Evolutionary conservation across 2,113 vertebrate species (phyloP).

Genomic region (Manacus vitellinus): DNA sequence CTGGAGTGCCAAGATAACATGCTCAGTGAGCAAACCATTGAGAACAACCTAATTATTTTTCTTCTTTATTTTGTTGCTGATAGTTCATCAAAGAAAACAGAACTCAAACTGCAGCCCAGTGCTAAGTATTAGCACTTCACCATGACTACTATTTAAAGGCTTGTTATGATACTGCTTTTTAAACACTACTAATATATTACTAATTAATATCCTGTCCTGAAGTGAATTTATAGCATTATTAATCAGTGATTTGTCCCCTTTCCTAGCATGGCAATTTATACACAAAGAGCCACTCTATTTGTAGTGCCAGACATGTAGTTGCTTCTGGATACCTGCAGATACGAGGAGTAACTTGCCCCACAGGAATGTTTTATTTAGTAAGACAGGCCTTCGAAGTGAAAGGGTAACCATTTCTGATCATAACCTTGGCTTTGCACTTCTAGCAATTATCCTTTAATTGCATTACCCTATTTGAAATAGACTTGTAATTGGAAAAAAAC

Average conservation of each 20-base stretch:
- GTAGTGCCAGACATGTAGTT: not conserved
- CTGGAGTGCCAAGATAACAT: not conserved
- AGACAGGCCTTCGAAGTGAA: conserved; percentile 72
- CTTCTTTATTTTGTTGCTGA: conserved; percentile 22
- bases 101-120: conserved; percentile 59
- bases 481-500: conserved; percentile 78
- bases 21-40: not conserved
- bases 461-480: conserved; percentile 80
- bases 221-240: conserved; percentile 60
- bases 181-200: conserved; percentile 46
- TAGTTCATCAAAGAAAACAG: conserved; percentile 53
- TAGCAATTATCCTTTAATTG: conserved; percentile 84
- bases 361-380: conserved; percentile 70
- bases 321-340: conserved; percentile 38
- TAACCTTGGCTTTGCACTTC: conserved; percentile 80
- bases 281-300: not conserved
- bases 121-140: conserved; percentile 45
- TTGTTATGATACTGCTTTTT: conserved; percentile 54
- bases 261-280: not conserved
- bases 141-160: conserved; percentile 49
- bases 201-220: conserved; percentile 59
- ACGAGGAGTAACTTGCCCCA: conserved; percentile 53
- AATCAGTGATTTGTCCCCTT: conserved; percentile 26
- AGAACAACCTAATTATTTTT: not conserved
- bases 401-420: conserved; percentile 77